Base-by-base conservation (phyloP, 2,888 invertebrate species). In the Drosophila meridiana region DNA sequence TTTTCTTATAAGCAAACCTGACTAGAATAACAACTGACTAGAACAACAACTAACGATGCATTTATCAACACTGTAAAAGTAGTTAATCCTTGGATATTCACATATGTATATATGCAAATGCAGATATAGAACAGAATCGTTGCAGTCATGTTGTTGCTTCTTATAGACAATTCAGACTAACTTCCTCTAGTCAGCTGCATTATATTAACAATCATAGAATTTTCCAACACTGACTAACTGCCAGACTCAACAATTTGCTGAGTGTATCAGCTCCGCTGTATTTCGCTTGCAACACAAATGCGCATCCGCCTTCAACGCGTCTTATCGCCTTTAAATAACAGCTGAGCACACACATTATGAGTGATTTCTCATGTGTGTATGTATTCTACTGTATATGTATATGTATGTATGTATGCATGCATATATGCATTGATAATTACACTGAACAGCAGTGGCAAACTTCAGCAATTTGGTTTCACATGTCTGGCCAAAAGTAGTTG, bases 401-500 rank as follows among this genome's bases (percentile, higher is more conserved):
- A 20, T 60, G 13, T 55, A 2, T 11, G 1, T 4, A 8, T 36
- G 1, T 8, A 36, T 36, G 1, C 26, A 11, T 34, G 8, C 8
- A 59, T 50, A 62, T 52, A 50, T 55, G 42, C 57, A 53, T 32
- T 52, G 70, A 75, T 71, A 76, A 67, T 79, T 76, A 78, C 76
- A 80, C 63, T 76, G 67, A 38, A 47, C 71, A 67, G 42, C 77
- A 66, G 64, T 68, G 53, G 26, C 20, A 45, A 55, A 61, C 32
- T 43, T 11, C 69, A 67, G 68, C 76, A 70, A 56, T 77, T 77
- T 59, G 58, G 40, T 67, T 72, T 57, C 74, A 71, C 57, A 80
- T 69, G 66, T 64, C 70, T 48, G 32, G 20, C 60, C 73, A 70
- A 65, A 73, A 85, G 61, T 77, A 65, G 74, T 73, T 67, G 68